Conservation (phyloP, 1,140 invertebrate species). For the Teleogryllus occipitalis region DNA sequence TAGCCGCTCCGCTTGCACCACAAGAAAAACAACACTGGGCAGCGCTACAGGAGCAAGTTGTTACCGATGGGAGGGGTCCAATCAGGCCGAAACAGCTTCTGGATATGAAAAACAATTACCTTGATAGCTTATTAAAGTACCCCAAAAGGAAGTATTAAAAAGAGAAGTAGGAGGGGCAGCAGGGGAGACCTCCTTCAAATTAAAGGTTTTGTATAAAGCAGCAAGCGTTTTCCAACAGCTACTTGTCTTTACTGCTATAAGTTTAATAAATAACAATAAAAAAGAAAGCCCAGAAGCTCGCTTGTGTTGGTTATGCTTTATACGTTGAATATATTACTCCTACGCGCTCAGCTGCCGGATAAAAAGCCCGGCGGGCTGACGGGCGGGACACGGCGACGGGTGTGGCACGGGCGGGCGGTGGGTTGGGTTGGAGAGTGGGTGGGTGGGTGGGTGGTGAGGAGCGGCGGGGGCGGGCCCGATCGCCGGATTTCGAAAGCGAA, state of each 20-base stretch:
- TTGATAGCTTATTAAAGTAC: constrained; percentile 13
- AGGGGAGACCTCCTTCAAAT: neutral
- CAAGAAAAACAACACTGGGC: neutral
- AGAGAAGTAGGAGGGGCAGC: neutral
- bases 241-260: constrained; percentile 5
- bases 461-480: no score
- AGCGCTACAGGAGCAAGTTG: neutral
- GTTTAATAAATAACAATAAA: constrained; percentile 6
- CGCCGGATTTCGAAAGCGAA: no score
- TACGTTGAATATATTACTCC: neutral
- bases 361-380: neutral
- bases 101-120: constrained; percentile 10
- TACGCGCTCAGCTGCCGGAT: neutral
- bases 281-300: neutral
- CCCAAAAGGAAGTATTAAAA: constrained; percentile 5
- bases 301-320: constrained; percentile 4
- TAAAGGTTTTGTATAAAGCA: constrained; percentile 5
- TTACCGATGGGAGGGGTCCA: constrained; percentile 9
- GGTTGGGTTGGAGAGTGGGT: no score
- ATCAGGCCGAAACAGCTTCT: constrained; percentile 8
- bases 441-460: no score
- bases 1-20: neutral
- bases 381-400: no score
- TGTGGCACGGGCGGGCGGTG: no score
- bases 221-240: neutral